Conservation (phyloP, 2,797 vertebrate genomes). For the Mus spretus region DNA sequence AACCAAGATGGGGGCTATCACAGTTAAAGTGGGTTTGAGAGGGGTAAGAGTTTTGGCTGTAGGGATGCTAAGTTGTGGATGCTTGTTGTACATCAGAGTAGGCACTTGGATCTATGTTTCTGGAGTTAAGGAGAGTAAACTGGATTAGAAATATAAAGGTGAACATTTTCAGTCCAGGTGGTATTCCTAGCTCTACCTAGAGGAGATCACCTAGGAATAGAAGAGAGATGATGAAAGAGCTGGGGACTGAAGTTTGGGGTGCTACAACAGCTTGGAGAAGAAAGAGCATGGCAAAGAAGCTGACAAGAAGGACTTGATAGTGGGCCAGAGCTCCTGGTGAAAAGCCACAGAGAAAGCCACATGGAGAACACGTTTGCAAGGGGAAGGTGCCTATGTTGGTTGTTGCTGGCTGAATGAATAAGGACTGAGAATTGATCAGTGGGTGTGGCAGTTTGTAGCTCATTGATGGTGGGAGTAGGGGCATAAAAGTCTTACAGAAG, state of each 20-base stretch:
- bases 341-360: neutral
- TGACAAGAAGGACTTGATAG: neutral
- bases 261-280: neutral
- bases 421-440: neutral
- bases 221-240: neutral
- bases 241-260: neutral
- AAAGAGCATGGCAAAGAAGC: neutral
- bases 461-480: neutral
- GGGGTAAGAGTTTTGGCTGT: neutral
- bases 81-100: neutral
- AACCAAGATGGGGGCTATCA: neutral
- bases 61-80: neutral
- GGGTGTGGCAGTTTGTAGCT: neutral
- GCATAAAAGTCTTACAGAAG: neutral
- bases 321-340: neutral
- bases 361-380: neutral
- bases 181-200: constrained; percentile 33
- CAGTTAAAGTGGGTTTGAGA: neutral
- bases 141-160: neutral
- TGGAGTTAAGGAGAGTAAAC: neutral
- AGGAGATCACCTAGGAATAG: neutral
- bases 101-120: neutral
- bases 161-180: neutral
- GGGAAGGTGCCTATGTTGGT: neutral
- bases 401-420: neutral